Evolutionary conservation across 2,113 vertebrate species (phyloP).

Genomic region (Pelecanus crispus): DNA sequence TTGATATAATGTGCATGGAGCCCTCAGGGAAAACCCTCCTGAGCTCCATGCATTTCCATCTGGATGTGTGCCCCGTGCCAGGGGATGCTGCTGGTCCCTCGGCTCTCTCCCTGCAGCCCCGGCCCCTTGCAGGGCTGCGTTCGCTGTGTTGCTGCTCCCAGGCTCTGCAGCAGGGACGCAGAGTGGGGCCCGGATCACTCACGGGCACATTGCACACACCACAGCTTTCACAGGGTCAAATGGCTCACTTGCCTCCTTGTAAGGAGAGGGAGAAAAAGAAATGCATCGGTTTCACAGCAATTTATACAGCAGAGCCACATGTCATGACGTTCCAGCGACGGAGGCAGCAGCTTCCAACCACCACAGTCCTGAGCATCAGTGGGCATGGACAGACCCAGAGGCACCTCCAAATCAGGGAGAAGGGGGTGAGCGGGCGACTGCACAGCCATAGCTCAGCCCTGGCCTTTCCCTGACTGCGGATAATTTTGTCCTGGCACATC

Average conservation of each 20-base stretch:
- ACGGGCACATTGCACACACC: accelerated
- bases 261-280: background rate
- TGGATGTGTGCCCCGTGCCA: background rate
- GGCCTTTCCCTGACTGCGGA: accelerated
- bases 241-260: background rate
- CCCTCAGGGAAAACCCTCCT: background rate
- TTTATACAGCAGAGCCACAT: background rate
- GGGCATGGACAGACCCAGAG: background rate
- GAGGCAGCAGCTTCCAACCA: background rate
- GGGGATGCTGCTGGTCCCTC: background rate
- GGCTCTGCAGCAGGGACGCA: background rate
- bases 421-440: background rate
- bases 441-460: background rate
- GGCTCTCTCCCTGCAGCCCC: background rate
- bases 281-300: background rate
- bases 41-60: background rate
- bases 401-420: background rate
- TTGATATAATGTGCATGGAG: background rate
- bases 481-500: background rate
- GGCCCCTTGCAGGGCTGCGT: background rate
- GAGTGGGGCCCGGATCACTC: background rate
- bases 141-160: background rate
- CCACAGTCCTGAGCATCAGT: background rate
- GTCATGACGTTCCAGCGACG: accelerated
- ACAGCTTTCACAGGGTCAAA: background rate